Base-by-base conservation (phyloP, 2,888 invertebrate species). In the Campoplex capitator region DNA sequence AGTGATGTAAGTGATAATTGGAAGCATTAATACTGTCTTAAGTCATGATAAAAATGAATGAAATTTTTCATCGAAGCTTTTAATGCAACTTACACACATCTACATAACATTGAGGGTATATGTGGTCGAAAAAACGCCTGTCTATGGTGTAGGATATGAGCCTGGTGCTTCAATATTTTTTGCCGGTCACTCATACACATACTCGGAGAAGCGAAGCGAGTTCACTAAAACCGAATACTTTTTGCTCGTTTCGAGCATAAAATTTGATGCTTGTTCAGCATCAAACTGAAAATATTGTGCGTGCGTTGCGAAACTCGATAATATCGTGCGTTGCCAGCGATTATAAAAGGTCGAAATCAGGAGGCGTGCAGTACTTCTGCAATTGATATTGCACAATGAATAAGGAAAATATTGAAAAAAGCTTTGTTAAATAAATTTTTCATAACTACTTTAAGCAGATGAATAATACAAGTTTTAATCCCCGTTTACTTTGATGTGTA, bases 171-270 rank as follows among this genome's bases (percentile, higher is more conserved):
- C 35, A 77, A 71, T 58, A 45, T 65, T 77, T 77, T 71, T 51
- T 51, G 51, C 42, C 28, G 51, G 68, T 82, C 74, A 74, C 68
- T 48, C 38, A 6, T 62, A 78, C 67, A 28, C 56, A 23, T 48
- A 3, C 28, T 38, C 70, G 38, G 28, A 51, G 18, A 42, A 71
- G 23, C 71, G 18, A 16, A 11, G 28, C 58, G 32, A 23, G 68
- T 56, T 68, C 74, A 42, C 56, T 48, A 54, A 67, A 48, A 58
- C 6, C 58, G 7, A 68, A 68, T 16, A 38, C 67, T 62, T 38
- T 51, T 35, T 3, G 58, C n/a, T 58, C 18, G 18, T 18, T 62
- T 62, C 16, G 54, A 45, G n/a, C n/a, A 23, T 32, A 23, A 56
- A 16, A 58, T 23, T 45, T 3, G 1, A n/a, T 51, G 51, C 32